A percentile compares a stretch with the other conserved stretches of the same genome.
Conservation (phyloP, 2,888 invertebrate genomes). For the Cerastis rubricosa region DNA sequence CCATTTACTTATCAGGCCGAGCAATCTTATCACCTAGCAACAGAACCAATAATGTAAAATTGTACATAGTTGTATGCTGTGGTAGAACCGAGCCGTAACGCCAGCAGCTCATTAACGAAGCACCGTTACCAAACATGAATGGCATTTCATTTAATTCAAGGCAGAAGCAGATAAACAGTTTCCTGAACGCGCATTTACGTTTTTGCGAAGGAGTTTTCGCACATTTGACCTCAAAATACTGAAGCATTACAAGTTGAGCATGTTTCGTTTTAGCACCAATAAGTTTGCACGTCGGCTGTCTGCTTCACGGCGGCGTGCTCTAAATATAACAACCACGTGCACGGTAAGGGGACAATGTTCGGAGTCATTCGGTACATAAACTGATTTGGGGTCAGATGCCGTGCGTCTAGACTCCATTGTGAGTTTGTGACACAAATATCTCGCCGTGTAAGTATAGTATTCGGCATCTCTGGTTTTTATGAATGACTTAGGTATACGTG, state of each 20-base stretch:
- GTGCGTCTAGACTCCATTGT: conserved; percentile 73
- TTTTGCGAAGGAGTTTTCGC: conserved; percentile 32
- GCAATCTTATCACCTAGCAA: conserved; percentile 68
- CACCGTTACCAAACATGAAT: conserved; percentile 48
- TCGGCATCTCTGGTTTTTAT: conserved; percentile 25
- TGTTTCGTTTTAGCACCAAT: conserved; percentile 38
- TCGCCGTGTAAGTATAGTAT: conserved; percentile 20
- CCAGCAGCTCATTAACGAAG: conserved; percentile 45
- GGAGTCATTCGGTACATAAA: conserved; percentile 71
- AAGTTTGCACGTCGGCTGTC: conserved; percentile 32
- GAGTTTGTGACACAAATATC: conserved; percentile 48
- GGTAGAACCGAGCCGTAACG: conserved; percentile 42
- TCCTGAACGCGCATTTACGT: conserved; percentile 39
- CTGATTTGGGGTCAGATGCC: conserved; percentile 84
- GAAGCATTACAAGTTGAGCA: conserved; percentile 27
- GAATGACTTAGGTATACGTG: conserved; percentile 20
- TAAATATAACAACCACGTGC: conserved; percentile 85
- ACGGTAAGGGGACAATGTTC: conserved; percentile 79
- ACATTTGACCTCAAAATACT: conserved; percentile 50
- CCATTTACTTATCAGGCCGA: conserved; percentile 44
- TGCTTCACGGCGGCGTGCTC: conserved; percentile 71
- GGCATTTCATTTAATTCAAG: conserved; percentile 54
- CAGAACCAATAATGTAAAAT: conserved; percentile 37
- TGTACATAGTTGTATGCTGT: conserved; percentile 16
- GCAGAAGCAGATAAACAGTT: conserved; percentile 48